Evolutionary conservation across 2,113 vertebrate species (phyloP).

Genomic region (Albula glossodonta): DNA sequence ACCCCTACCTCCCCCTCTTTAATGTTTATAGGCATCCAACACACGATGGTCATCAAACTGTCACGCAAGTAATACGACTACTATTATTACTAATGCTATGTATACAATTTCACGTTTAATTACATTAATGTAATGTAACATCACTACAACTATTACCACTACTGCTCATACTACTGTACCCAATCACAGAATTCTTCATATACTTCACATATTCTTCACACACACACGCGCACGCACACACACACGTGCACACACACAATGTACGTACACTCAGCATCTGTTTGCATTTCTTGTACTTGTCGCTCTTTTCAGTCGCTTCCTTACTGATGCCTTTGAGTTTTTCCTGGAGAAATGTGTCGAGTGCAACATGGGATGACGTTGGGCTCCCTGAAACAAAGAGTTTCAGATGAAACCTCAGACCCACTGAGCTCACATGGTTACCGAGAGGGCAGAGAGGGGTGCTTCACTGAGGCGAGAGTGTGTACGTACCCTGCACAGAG

Average conservation of each 20-base stretch:
- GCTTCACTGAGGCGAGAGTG: not conserved
- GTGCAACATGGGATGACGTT: slow-evolving; percentile 74
- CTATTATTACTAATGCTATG: too few species aligned
- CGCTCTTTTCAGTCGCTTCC: slow-evolving; percentile 85
- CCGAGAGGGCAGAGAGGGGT: not conserved
- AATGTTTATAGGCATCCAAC: not conserved
- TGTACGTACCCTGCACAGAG: slow-evolving; percentile 65
- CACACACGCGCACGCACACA: not conserved
- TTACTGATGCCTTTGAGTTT: slow-evolving; percentile 87
- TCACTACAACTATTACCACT: too few species aligned
- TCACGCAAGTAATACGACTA: not conserved
- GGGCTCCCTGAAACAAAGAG: slow-evolving; percentile 68
- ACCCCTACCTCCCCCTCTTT: not conserved
- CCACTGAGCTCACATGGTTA: not conserved
- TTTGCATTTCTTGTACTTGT: slow-evolving; percentile 93
- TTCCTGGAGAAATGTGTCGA: slow-evolving; percentile 83
- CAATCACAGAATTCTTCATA: too few species aligned
- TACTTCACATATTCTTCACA: too few species aligned
- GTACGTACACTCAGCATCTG: slow-evolving; percentile 86
- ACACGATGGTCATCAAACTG: not conserved
- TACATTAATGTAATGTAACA: too few species aligned
- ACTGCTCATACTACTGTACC: too few species aligned
- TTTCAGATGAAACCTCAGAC: not conserved
- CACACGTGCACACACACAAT: slow-evolving; percentile 2
- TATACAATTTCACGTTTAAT: too few species aligned